A percentile compares a stretch with the other conserved stretches of the same genome.
phyloP scores from a whole-genome alignment of 2,888 invertebrate species.

The Tribolium freemani region DNA sequence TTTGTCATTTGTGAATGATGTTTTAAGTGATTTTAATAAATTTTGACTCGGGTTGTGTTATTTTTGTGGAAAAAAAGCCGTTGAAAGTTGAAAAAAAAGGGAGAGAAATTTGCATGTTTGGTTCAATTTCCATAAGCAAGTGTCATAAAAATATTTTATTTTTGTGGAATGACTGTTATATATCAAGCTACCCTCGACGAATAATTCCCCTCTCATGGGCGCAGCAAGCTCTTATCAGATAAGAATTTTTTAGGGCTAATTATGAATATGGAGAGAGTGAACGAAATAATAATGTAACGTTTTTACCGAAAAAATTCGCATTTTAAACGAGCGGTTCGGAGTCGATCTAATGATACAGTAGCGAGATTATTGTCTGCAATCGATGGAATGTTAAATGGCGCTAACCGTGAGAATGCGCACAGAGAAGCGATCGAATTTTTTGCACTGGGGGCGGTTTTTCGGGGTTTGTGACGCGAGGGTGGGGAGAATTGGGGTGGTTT shows the following conservation, averaged over 20 bases:
- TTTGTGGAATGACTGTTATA: constrained; percentile 59
- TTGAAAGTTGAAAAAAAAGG: neutral
- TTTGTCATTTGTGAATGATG: no score
- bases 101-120: neutral
- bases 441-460: neutral
- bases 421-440: neutral
- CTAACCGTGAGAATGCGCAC: neutral
- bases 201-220: constrained; percentile 52
- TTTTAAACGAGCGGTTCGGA: neutral
- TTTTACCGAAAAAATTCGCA: neutral
- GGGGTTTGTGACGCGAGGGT: no score
- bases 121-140: constrained; percentile 53
- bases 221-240: constrained; percentile 57
- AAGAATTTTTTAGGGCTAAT: neutral
- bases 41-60: no score
- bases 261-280: neutral
- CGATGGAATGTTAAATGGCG: neutral
- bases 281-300: neutral
- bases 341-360: neutral
- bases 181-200: constrained; percentile 59
- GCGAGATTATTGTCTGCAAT: neutral
- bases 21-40: no score
- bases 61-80: neutral
- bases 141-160: constrained; percentile 65
- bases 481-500: no score